Base-by-base conservation (phyloP, 2,113 vertebrate species). In the Oceanodroma tethys region DNA sequence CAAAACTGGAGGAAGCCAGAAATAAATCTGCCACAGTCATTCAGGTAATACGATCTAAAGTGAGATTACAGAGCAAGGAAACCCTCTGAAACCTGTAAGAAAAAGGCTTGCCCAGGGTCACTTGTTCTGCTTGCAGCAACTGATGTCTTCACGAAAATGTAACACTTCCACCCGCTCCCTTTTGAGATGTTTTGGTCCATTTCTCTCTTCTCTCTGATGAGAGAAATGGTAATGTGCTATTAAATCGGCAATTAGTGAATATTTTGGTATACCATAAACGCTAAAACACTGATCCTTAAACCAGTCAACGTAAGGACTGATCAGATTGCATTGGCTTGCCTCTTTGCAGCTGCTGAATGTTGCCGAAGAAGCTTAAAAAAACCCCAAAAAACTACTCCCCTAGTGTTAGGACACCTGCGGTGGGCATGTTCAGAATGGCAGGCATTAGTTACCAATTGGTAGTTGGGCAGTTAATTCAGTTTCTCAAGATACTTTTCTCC, bases 11-110 rank as follows among this genome's bases (percentile, higher is more conserved):
- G 38, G 97, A 97, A 94, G 53, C 93, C 68, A 98, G 94, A 81
- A 95, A 88, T 62, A 67, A 94, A 80, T 98, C 99, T 50, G 99
- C 99, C 43, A 95, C 81, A 5, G 19, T 98, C 74, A 98, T 99
- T 95, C 99, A 99, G 98, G 99, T 99, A 95, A 63, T 48, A 78
- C 5, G 83, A 80, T 66, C 21, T 34, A 59, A 90, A 87, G 11
- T 62, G 7, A 80, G 43, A 59, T 60, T 66, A 36, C 45, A 70
- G 8, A 38, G 12, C 29, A 58, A 63, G 65, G 55, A 63, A 73
- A 13, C 6, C 5, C 36, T 53, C 48, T 84, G 71, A 79, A 95
- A 75, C 42, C 4, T 84, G 4, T 75, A 59, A 83, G 59, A 40
- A 40, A 36, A 32, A 47, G 5, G 7, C 29, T 63, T 13, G 16